Conservation (phyloP, 2,113 vertebrate species). For the Coryphaenoides rupestris region DNA sequence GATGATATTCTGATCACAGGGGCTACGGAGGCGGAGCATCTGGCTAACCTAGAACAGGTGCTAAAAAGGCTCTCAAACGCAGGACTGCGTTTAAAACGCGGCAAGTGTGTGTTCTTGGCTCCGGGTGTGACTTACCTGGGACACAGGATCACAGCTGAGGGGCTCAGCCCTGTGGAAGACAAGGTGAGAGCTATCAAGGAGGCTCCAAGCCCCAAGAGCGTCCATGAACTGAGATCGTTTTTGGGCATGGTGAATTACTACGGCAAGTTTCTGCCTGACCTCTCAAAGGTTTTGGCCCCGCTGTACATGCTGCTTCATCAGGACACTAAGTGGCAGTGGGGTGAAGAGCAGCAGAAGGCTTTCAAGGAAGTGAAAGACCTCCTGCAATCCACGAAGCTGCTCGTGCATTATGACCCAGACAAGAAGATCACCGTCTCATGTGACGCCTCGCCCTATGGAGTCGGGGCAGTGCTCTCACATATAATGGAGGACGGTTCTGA, state of each 20-base stretch:
- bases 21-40: not conserved
- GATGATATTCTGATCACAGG: slow-evolving; percentile 22
- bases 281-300: not conserved
- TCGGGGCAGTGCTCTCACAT: no score
- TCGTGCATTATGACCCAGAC: no score
- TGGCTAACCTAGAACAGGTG: slow-evolving; percentile 14
- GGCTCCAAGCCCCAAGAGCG: slow-evolving; percentile 9
- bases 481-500: slow-evolving; percentile 16
- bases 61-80: slow-evolving; percentile 7
- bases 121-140: slow-evolving; percentile 6
- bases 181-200: slow-evolving; percentile 29
- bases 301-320: not conserved
- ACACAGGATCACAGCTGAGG: slow-evolving; percentile 18
- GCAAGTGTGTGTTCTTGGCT: slow-evolving; percentile 18
- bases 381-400: no score
- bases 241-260: slow-evolving; percentile 27
- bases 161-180: slow-evolving; percentile 18
- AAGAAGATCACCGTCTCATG: no score
- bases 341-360: no score
- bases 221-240: slow-evolving; percentile 8
- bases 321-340: no score
- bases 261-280: slow-evolving; percentile 13
- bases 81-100: no score
- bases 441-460: no score
- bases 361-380: no score